These are phyloP conservation scores for Nomada ferruginata DNA, from an alignment of 2,888 invertebrate genomes.

Conservation along the genomic window DNA sequence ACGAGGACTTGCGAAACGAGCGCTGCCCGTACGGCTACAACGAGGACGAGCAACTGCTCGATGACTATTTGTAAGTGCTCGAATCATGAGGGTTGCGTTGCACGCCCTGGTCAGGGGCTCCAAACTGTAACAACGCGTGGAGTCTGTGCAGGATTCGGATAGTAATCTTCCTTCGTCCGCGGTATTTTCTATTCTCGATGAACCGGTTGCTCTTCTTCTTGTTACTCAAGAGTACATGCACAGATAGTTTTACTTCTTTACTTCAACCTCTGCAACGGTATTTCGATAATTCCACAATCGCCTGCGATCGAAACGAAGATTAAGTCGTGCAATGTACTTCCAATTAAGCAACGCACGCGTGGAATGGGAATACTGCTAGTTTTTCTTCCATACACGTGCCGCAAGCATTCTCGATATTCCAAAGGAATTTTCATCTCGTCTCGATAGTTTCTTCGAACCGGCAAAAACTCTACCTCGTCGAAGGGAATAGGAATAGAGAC, in stretches of 20 bases:
- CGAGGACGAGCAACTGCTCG: constrained; percentile 71
- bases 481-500: neutral
- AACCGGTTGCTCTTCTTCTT: no score
- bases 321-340: neutral
- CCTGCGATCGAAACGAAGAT: neutral
- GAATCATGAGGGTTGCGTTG: neutral
- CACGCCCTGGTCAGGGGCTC: no score
- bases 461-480: neutral
- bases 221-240: neutral
- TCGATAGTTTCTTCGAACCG: no score
- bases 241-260: neutral
- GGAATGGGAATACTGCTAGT: neutral
- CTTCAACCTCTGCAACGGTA: neutral
- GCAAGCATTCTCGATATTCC: neutral
- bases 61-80: constrained; percentile 79
- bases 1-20: constrained; percentile 44
- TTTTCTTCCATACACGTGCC: neutral
- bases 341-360: neutral
- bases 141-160: no score
- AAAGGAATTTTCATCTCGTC: no score
- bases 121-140: neutral
- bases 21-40: constrained; percentile 27
- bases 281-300: neutral
- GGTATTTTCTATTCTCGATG: no score
- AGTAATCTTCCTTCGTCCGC: no score